Evolutionary conservation across 2,797 vertebrate species (phyloP), one percentile per base, ranked within the genome.

Genomic region (Centropyge bicolor): DNA sequence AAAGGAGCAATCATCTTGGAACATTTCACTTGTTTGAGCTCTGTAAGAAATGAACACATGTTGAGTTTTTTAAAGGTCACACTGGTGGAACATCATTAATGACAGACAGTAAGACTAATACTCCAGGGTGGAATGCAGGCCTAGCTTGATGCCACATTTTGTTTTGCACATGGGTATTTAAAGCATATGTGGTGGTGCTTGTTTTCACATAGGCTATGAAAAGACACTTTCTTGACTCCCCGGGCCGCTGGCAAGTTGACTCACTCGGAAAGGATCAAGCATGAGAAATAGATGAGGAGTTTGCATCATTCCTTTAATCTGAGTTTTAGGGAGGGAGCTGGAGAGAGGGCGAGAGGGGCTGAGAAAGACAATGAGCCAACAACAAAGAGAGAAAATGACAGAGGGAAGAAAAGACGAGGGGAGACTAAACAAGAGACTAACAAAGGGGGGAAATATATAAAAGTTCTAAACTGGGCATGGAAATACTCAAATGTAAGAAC

Each of bases 251-350:
- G 88, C 85, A 83, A 85, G 76, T 81, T 69, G 63, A 81, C 81
- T 88, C 22, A 63, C 73, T 90, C 43, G 19, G 14, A 78, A 63
- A 82, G 75, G 79, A 89, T 89, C 81, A 83, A 83, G 74, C 74
- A 69, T 35, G 72, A 77, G 79, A 80, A 63, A 67, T 76, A 85
- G 68, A 72, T 13, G 54, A 74, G 51, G 78, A 75, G 83, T 84
- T 88, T 90, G 81, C 88, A 84, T 90, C 86, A 89, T 86, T 85
- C 74, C 83, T 90, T 89, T 85, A 87, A 85, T 87, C 83, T 80
- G 80, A 86, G 75, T 76, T 82, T 89, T 74, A 67, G 74, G 72
- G 65, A 59, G 61, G 54, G 54, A 78, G 63, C n/a, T 77, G 70
- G n/a, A 74, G 77, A 70, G 64, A 69, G 60, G 48, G 66, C 8